Evolutionary conservation across 2,113 vertebrate genomes (phyloP).

Genomic region (Coryphaenoides rupestris): DNA sequence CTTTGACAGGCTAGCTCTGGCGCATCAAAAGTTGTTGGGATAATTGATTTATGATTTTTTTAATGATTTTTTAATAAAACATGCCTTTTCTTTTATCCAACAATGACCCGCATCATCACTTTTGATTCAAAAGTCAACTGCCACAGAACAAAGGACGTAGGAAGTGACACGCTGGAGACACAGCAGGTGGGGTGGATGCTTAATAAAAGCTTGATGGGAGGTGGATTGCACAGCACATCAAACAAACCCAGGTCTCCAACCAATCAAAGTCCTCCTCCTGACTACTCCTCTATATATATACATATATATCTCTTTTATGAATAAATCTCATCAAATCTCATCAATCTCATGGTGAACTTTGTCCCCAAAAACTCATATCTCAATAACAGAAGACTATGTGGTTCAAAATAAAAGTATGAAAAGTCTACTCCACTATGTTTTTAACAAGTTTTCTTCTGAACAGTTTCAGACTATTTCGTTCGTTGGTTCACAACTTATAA

Average conservation of each 20-base stretch:
- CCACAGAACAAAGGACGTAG: conserved; percentile 51
- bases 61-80: too few species aligned
- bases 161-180: conserved; percentile 10
- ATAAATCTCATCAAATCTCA: too few species aligned
- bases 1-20: conserved; percentile 6
- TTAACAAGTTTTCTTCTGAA: too few species aligned
- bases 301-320: too few species aligned
- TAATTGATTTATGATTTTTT: too few species aligned
- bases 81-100: too few species aligned
- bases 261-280: conserved; percentile 29
- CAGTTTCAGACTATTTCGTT: too few species aligned
- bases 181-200: conserved; percentile 12
- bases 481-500: too few species aligned
- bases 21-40: conserved; percentile 52
- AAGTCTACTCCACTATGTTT: too few species aligned
- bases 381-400: not conserved
- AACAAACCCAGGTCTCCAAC: conserved; percentile 27
- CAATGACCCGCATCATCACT: conserved; percentile 16
- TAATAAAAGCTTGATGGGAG: conserved; percentile 32
- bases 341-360: conserved; percentile 9
- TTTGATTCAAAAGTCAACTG: conserved; percentile 9
- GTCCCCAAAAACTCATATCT: conserved; percentile 6
- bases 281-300: too few species aligned
- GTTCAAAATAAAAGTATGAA: not conserved
- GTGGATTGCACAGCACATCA: conserved; percentile 25